Percentiles rank a stretch among this genome's conserved stretches.
phyloP scores from a whole-genome alignment of 2,113 vertebrate genomes.

The Mobula hypostoma region DNA sequence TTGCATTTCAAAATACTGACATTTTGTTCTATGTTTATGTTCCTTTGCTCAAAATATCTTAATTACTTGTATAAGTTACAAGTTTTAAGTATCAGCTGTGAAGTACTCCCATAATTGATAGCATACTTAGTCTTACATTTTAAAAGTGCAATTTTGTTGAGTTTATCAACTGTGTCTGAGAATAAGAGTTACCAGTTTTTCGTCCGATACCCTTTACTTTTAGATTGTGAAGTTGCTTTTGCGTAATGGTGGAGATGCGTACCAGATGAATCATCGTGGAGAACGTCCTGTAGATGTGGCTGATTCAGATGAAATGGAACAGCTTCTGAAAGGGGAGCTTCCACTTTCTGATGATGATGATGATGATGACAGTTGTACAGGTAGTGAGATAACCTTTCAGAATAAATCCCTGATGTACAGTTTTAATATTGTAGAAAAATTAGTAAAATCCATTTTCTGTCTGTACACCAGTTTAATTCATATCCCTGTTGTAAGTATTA shows the following conservation, averaged over 20 bases:
- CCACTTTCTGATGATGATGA: constrained; percentile 78
- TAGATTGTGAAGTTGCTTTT: constrained; percentile 95
- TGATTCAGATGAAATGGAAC: constrained; percentile 88
- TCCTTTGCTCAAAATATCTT: neutral
- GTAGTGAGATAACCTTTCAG: constrained; percentile 50
- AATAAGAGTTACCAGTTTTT: neutral
- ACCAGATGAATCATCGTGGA: constrained; percentile 91
- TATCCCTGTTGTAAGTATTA: no score
- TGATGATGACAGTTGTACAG: constrained; percentile 74
- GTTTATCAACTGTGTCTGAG: neutral
- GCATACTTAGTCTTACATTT: neutral
- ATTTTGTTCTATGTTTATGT: neutral
- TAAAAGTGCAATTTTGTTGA: neutral
- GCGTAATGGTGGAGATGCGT: constrained; percentile 87
- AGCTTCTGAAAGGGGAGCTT: constrained; percentile 81
- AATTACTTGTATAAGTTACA: neutral
- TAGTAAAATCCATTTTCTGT: neutral
- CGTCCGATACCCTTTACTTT: constrained; percentile 32
- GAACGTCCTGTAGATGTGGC: constrained; percentile 94
- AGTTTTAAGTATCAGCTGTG: no score
- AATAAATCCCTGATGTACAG: neutral
- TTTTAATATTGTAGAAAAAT: neutral
- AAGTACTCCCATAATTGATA: neutral
- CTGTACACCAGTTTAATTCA: neutral
- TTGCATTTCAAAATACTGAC: neutral